Percentiles rank a stretch among this genome's conserved stretches.
phyloP scores from a whole-genome alignment of 1,140 invertebrate species.

The Tachypleus tridentatus region DNA sequence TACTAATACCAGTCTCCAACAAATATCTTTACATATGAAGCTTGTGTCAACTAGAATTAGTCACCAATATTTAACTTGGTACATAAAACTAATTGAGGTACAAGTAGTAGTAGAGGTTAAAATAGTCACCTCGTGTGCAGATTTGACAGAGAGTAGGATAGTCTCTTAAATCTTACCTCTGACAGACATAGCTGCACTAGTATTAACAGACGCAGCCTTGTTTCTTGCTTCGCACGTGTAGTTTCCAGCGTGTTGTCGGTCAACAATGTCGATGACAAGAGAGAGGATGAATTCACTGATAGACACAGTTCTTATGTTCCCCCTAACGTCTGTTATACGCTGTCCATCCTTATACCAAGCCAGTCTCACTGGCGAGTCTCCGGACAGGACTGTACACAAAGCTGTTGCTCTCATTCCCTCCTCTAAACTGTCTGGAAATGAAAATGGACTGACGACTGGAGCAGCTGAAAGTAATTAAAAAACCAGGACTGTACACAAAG shows the following conservation, averaged over 20 bases:
- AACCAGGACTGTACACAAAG: too few relatives aligned
- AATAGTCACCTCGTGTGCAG: too few relatives aligned
- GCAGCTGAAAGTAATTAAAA: slow-evolving; percentile 19
- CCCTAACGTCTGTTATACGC: slow-evolving; percentile 33
- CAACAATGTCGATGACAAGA: slow-evolving; percentile 60
- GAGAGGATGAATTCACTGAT: slow-evolving; percentile 27
- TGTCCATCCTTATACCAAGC: slow-evolving; percentile 62
- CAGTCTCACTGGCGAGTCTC: slow-evolving; percentile 57
- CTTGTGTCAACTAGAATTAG: too few relatives aligned
- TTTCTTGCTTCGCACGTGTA: slow-evolving; percentile 71
- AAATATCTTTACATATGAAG: too few relatives aligned
- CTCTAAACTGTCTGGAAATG: slow-evolving; percentile 25
- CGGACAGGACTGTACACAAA: slow-evolving; percentile 25
- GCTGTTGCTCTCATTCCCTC: slow-evolving; percentile 26
- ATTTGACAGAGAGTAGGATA: too few relatives aligned
- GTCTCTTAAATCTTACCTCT: too few relatives aligned
- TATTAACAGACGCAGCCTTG: slow-evolving; percentile 60
- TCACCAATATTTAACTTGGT: too few relatives aligned
- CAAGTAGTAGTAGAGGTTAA: too few relatives aligned
- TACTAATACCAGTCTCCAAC: too few relatives aligned
- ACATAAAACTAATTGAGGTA: too few relatives aligned
- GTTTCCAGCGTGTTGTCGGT: slow-evolving; percentile 58
- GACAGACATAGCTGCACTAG: slow-evolving; percentile 63
- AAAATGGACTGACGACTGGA: slow-evolving; percentile 25
- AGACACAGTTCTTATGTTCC: slow-evolving; percentile 23